These are phyloP conservation scores for Hydrozoanthus tunicans DNA, from an alignment of 64 coral and sea anemone species.

Conservation along the genomic window DNA sequence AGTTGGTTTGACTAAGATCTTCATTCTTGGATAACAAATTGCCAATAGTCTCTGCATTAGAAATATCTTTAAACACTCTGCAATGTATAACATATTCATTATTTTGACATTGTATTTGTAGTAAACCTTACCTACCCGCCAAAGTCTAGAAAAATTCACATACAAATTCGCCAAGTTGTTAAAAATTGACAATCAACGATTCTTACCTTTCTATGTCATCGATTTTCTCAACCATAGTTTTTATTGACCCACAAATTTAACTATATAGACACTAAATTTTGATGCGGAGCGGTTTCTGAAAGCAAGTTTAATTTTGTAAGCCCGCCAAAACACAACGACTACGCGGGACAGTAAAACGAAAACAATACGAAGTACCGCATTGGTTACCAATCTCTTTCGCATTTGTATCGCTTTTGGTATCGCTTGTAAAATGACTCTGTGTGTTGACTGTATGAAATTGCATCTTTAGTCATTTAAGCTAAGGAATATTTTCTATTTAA, in stretches of 20 bases:
- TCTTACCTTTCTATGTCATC: conserved; percentile 48
- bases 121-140: background rate
- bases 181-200: background rate
- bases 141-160: too few species aligned
- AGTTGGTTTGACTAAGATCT: conserved; percentile 30
- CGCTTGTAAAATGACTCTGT: background rate
- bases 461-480: background rate
- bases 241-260: background rate
- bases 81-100: background rate
- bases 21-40: conserved; percentile 46
- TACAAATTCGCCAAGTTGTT: too few species aligned
- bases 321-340: conserved; percentile 44
- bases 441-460: background rate
- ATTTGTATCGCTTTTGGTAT: background rate
- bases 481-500: background rate
- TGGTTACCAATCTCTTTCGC: background rate
- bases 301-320: background rate
- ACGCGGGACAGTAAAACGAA: conserved; percentile 4
- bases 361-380: background rate
- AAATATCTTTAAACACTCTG: conserved; percentile 59
- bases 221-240: conserved; percentile 50
- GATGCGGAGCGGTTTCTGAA: background rate
- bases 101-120: background rate
- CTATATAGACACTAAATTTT: background rate
- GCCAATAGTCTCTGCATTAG: conserved; percentile 43